Evolutionary conservation across 2,888 invertebrate species (phyloP).

Genomic region (Acanthococcus lagerstroemiae): DNA sequence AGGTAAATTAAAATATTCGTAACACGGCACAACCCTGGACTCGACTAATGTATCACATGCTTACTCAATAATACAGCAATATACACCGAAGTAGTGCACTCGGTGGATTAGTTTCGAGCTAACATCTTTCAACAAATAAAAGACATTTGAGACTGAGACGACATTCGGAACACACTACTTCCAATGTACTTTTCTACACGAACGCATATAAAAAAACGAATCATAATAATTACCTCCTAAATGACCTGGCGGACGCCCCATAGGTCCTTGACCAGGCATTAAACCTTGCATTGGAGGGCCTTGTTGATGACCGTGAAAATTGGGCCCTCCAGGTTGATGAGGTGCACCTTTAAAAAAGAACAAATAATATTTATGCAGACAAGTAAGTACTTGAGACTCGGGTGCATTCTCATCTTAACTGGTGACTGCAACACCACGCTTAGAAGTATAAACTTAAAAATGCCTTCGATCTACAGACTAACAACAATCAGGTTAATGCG

Average conservation of each 20-base stretch:
- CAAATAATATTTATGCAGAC: conserved; percentile 21
- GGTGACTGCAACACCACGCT: too few relatives aligned
- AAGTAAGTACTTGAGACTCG: neutral
- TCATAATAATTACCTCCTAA: conserved; percentile 38
- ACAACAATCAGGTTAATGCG: too few relatives aligned
- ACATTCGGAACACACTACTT: too few relatives aligned
- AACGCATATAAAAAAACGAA: conserved; percentile 6
- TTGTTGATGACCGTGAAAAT: conserved; percentile 42
- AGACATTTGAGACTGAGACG: too few relatives aligned
- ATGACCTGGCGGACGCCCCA: conserved; percentile 48
- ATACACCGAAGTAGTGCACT: conserved; percentile 13
- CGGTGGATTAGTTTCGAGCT: neutral
- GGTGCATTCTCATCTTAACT: conserved; percentile 22
- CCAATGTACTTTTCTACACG: neutral
- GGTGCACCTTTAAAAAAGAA: conserved; percentile 29
- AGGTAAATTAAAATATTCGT: too few relatives aligned
- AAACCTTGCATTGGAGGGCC: conserved; percentile 51
- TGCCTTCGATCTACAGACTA: too few relatives aligned
- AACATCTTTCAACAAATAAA: too few relatives aligned
- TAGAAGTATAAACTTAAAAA: too few relatives aligned
- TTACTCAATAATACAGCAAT: neutral
- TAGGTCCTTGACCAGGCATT: conserved; percentile 58
- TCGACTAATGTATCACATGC: too few relatives aligned
- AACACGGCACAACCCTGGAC: too few relatives aligned
- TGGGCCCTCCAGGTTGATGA: conserved; percentile 43